phyloP scores from a whole-genome alignment of 2,113 vertebrate genomes.

The Tetrax tetrax region DNA sequence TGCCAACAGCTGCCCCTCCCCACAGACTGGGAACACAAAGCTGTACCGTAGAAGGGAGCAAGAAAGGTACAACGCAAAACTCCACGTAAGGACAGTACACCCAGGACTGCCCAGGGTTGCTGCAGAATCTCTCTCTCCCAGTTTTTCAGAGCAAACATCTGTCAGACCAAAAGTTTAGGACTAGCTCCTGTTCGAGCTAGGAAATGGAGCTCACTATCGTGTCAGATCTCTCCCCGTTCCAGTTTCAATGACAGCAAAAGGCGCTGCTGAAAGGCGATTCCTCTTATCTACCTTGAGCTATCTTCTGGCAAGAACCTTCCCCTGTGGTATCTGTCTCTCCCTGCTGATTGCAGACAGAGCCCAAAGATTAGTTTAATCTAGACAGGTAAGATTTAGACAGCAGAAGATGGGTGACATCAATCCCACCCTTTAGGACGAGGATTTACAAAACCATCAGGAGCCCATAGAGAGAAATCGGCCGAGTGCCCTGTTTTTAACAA shows the following conservation, averaged over 20 bases:
- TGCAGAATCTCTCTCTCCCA: no score
- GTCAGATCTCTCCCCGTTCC: not conserved
- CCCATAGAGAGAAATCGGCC: not conserved
- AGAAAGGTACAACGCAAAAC: fast-evolving
- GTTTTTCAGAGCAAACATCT: not conserved
- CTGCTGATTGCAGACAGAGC: not conserved
- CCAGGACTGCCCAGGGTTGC: not conserved
- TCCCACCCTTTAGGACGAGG: not conserved
- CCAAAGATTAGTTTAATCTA: not conserved
- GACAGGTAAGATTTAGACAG: not conserved
- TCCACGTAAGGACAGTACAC: not conserved
- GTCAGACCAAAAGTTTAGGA: not conserved
- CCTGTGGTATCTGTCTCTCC: not conserved
- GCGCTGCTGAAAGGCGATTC: not conserved
- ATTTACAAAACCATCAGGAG: not conserved
- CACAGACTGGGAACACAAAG: not conserved
- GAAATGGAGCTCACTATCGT: not conserved
- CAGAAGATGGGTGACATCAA: not conserved
- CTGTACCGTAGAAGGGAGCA: not conserved
- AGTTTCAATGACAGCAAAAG: not conserved
- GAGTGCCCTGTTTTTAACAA: not conserved
- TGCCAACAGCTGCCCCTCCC: not conserved
- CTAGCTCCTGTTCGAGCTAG: not conserved
- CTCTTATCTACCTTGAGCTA: not conserved
- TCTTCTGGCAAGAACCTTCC: not conserved